Evolutionary conservation across 2,888 invertebrate species (phyloP), one percentile per base, ranked within the genome.

Genomic region (Oscheius sp.): DNA sequence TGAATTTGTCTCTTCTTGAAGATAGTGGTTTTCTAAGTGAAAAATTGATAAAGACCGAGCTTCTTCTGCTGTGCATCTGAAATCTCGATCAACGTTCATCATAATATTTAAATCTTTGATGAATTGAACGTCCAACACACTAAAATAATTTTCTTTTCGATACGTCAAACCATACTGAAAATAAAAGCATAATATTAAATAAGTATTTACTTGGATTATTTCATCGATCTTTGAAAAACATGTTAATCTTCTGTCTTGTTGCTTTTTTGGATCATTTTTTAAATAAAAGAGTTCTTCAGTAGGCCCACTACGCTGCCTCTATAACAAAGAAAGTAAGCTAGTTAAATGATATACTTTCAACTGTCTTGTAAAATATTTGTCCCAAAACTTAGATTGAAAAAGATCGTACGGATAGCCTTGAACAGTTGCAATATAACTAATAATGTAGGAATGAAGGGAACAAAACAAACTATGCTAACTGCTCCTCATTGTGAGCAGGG

Each of bases 331-430:
- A n/a, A n/a, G n/a, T n/a, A n/a, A n/a, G n/a, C n/a, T n/a, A n/a
- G n/a, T n/a, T n/a, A n/a, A n/a, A n/a, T n/a, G n/a, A n/a, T n/a
- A n/a, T n/a, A n/a, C n/a, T n/a, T n/a, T n/a, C n/a, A n/a, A 36
- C 14, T 47, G 20, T 24, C 22, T 47, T 5, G 4, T 24, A 20
- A 47, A 47, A 22, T 47, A 47, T 47, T 47, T 47, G 3, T n/a
- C 12, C 47, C 47, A 47, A 22, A 22, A 24, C 24, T 47, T 47
- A 12, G 22, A 17, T 20, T 5, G 22, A 22, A 12, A 12, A 2
- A 47, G 47, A 47, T 47, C 47, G 24, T 22, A 47, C 24, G 47
- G 47, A 22, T 47, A 47, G n/a, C 47, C 47, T 47, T 47, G 47
- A 22, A 24, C 12, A 5, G 17, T 20, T 2, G 47, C 24, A 20